Conservation (phyloP, 2,113 vertebrate genomes). For the Anas platyrhynchos region DNA sequence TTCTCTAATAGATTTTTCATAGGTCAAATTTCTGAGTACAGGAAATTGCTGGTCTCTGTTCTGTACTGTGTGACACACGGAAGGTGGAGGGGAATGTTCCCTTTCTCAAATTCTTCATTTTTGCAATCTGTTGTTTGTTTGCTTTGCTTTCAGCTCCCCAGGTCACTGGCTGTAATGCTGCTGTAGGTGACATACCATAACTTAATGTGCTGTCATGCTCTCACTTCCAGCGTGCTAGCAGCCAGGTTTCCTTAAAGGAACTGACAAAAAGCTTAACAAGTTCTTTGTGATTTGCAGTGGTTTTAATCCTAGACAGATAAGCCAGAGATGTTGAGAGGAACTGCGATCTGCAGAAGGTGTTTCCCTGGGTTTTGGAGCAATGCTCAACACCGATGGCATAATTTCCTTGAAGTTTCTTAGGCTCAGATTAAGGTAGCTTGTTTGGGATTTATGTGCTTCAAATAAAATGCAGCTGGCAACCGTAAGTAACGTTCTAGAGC, state of each 20-base stretch:
- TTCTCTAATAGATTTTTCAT: not conserved
- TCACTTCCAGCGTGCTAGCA: not conserved
- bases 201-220: not conserved
- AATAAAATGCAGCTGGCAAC: not conserved
- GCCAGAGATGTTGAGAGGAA: not conserved
- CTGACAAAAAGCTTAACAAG: not conserved
- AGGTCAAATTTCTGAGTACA: slow-evolving; percentile 7
- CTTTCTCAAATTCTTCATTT: not conserved
- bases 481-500: not conserved
- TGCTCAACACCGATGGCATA: not conserved
- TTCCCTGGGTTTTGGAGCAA: not conserved
- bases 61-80: not conserved
- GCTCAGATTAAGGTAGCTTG: not conserved
- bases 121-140: not conserved
- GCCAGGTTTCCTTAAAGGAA: not conserved
- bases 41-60: not conserved
- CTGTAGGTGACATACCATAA: not conserved
- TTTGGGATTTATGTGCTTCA: not conserved
- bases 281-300: not conserved
- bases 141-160: not conserved
- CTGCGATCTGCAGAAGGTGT: not conserved
- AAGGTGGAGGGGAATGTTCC: not conserved
- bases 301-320: not conserved
- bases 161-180: not conserved
- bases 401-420: not conserved